Conservation (phyloP, 2,113 vertebrate genomes). For the Embiotoca jacksoni region DNA sequence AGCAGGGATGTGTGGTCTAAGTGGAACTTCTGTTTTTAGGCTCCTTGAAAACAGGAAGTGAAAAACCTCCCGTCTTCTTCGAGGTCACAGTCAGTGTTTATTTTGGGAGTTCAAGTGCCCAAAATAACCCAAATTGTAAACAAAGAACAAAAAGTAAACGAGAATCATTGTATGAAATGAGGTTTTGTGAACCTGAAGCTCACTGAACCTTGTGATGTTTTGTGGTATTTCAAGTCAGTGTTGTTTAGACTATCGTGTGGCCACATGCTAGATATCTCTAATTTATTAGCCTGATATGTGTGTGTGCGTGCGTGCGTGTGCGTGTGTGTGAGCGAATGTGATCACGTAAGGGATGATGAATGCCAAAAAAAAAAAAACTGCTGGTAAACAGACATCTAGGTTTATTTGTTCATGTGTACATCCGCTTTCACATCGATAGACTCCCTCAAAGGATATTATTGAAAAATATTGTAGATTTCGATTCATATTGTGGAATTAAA, state of each 20-base stretch:
- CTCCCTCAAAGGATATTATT: constrained; percentile 23
- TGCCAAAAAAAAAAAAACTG: constrained; percentile 13
- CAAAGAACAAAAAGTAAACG: not conserved
- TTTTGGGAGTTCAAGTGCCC: no score
- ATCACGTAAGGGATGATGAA: constrained; percentile 1
- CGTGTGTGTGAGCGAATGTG: constrained; percentile 34
- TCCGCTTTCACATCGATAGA: constrained; percentile 29
- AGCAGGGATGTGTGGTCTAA: constrained; percentile 23
- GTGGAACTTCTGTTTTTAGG: not conserved
- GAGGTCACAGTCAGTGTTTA: no score
- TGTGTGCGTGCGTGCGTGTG: constrained; percentile 33
- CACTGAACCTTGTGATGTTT: not conserved
- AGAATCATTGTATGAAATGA: not conserved
- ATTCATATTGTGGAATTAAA: constrained; percentile 58
- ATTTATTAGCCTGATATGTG: constrained; percentile 66
- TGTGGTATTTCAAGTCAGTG: not conserved
- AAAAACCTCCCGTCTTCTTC: no score
- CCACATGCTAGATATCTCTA: constrained; percentile 32
- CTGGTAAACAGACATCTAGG: constrained; percentile 19
- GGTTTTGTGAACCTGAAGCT: not conserved
- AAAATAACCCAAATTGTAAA: not conserved
- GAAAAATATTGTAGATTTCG: constrained; percentile 45
- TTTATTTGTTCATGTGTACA: constrained; percentile 20
- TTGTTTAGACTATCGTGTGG: constrained; percentile 31
- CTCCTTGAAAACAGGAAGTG: no score